Evolutionary conservation across 2,797 vertebrate genomes (phyloP), one percentile per base, ranked within the genome.

Genomic region (Myiotriccus ornatus): DNA sequence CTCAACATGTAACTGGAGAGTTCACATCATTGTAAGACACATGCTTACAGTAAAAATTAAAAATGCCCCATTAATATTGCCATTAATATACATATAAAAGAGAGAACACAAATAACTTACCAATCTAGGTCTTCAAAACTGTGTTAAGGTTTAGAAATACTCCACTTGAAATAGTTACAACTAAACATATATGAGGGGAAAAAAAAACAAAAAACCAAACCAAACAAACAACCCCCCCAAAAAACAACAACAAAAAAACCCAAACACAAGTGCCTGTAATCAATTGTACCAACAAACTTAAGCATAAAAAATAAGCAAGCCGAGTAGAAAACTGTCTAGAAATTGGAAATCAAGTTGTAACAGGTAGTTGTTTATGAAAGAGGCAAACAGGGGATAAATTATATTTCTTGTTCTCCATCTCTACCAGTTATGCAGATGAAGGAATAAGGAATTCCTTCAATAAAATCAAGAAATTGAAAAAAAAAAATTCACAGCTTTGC

Each of bases 341-440:
- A 95, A 94, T 60, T 91, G 69, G 82, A 95, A 97, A 95, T 89
- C 69, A 86, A 95, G 87, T 79, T 93, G 35, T 41, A 70, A 83
- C 4, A 9, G n/a, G 39, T 89, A 95, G 94, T 55, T 35, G 63
- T 75, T 96, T 91, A 88, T 60, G 25, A 94, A 97, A 43, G 37
- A 87, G 34, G 11, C 9, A 90, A 93, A 92, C 7, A 30, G 19
- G 15, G 12, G 68, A 57, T 60, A 90, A 68, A 52, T 20, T 19
- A 59, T 90, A 63, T 68, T 91, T 64, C 60, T 55, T 63, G 18
- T 88, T 91, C 74, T 82, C 84, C 84, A 50, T 56, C 60, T 95
- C 16, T 89, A 76, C 93, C 82, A 93, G 12, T 95, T 89, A 95
- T 24, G 7, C 39, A 90, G 63, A 79, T 81, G 39, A 96, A 88